phyloP scores from a whole-genome alignment of 2,113 vertebrate genomes.

The Vireo altiloquus region DNA sequence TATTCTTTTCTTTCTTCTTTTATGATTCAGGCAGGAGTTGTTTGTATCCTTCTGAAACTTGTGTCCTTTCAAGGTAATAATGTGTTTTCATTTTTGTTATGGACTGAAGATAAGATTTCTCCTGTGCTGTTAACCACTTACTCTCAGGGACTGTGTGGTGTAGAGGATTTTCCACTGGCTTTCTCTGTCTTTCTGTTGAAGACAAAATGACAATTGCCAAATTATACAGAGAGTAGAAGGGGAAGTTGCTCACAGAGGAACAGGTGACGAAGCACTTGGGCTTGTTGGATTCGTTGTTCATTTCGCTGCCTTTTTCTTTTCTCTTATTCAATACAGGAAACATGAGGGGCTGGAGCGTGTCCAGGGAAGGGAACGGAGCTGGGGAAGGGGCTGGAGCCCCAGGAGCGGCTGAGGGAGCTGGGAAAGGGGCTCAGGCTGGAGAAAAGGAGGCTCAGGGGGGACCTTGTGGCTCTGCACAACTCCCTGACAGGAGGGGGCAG shows the following conservation, averaged over 20 bases:
- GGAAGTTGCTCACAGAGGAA: neutral
- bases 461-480: neutral
- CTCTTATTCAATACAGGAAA: neutral
- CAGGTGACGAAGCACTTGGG: neutral
- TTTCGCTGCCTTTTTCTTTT: neutral
- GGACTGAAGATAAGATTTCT: neutral
- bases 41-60: neutral
- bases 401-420: rapidly evolving
- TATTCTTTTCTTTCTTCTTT: neutral
- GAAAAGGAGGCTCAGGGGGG: neutral
- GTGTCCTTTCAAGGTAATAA: neutral
- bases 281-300: neutral
- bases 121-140: neutral
- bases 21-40: rapidly evolving
- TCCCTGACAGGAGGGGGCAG: neutral
- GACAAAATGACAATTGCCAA: neutral
- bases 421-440: neutral
- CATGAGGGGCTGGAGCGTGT: neutral
- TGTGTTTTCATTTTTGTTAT: neutral
- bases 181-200: neutral
- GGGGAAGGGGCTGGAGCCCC: neutral
- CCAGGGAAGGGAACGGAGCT: neutral
- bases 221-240: neutral
- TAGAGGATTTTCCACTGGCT: neutral
- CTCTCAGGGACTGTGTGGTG: neutral